phyloP scores from a whole-genome alignment of 2,888 invertebrate genomes.

The Microctonus hyperodae region DNA sequence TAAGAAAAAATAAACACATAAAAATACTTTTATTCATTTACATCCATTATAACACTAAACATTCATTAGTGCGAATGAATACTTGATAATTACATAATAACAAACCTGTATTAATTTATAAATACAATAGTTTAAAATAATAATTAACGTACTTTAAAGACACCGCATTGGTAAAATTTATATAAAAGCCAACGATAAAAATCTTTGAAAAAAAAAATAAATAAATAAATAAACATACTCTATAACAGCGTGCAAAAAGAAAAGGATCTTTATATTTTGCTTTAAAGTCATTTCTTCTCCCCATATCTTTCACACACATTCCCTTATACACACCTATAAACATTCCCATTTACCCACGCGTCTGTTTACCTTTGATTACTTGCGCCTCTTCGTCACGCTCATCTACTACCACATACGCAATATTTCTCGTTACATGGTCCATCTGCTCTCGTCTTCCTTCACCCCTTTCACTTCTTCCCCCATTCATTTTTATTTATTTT shows the following conservation, averaged over 20 bases:
- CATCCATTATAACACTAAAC: too few relatives aligned
- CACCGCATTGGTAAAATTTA: conserved; percentile 26
- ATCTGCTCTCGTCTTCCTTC: not conserved
- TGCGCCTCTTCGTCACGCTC: conserved; percentile 32
- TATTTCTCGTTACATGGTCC: not conserved
- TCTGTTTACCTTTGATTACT: conserved; percentile 35
- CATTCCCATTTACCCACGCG: not conserved
- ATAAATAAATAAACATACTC: too few relatives aligned
- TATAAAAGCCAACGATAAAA: conserved; percentile 32
- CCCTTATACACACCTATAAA: not conserved
- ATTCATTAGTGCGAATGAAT: too few relatives aligned
- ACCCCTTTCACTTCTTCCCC: not conserved
- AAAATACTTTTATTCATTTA: too few relatives aligned
- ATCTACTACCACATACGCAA: conserved; percentile 16
- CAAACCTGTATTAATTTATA: not conserved
- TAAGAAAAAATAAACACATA: too few relatives aligned
- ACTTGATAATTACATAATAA: not conserved
- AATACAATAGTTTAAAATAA: not conserved
- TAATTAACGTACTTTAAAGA: conserved; percentile 20
- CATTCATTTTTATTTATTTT: conserved; percentile 8
- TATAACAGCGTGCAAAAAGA: too few relatives aligned
- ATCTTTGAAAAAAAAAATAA: conserved; percentile 6
- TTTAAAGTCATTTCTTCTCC: not conserved
- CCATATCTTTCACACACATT: conserved; percentile 3
- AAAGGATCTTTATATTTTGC: too few relatives aligned